Evolutionary conservation across 2,888 invertebrate genomes (phyloP), one percentile per base, ranked within the genome.

Genomic region (Notodonta ziczac): DNA sequence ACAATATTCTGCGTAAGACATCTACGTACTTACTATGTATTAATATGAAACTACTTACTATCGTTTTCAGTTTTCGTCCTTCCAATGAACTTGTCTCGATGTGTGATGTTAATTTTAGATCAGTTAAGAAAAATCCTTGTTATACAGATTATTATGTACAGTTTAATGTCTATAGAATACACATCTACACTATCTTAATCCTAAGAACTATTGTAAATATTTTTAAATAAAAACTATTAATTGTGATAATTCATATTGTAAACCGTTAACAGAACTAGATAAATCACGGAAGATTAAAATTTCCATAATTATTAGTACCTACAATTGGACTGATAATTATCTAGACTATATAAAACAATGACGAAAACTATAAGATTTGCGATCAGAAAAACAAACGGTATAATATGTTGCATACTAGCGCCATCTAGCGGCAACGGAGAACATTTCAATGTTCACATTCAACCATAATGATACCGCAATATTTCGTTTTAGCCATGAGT

Each of bases 211-310:
- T 16, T 50, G 50, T 50, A 50, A 50, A 50, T 50, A 50, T 50
- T 14, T 42, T 59, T 72, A 57, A 8, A 40, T 40, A 46, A 64
- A 61, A 44, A n/a, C n/a, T n/a, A n/a, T n/a, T 35, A 67, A 55
- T 63, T 57, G 46, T 16, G 74, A 72, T 74, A 74, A 63, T 70
- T 72, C 70, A 9, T 65, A 56, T 58, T 5, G 24, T 24, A 24
- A 50, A 16, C 50, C 50, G 8, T 14, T n/a, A 48, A 50, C 50
- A 50, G 1, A 9, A 3, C n/a, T 14, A 50, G 50, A 8, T 16
- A 16, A 9, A 50, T 51, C 42, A 57, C 14, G 48, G 67, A 74
- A 73, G 74, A 74, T 74, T 24, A 59, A 67, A 74, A 69, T 74
- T 74, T 72, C 72, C 24, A 24, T 24, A 24, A 68, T 62, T 9